phyloP scores from a whole-genome alignment of 2,113 vertebrate genomes.

The Brevimyrus niger region DNA sequence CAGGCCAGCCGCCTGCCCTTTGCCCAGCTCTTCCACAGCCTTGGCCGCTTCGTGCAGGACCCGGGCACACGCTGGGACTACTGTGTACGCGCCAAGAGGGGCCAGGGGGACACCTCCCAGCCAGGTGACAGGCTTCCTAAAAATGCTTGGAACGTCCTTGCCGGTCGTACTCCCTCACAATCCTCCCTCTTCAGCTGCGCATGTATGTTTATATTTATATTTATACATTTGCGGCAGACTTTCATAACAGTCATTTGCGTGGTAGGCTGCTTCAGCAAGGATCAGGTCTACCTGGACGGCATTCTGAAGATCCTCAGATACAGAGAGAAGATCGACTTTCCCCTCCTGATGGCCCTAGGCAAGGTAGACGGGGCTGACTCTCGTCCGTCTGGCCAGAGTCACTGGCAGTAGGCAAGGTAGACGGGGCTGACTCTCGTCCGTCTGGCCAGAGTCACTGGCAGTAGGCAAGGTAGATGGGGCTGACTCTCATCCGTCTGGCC shows the following conservation, averaged over 20 bases:
- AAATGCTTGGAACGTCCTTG: background rate
- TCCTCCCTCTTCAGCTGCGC: background rate
- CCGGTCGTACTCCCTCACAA: background rate
- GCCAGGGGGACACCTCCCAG: slow-evolving; percentile 76
- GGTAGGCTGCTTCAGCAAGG: slow-evolving; percentile 91
- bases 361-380: slow-evolving; percentile 63
- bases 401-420: slow-evolving; percentile 93
- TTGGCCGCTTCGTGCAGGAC: slow-evolving; percentile 79
- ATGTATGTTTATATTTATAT: background rate
- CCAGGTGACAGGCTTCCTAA: slow-evolving; percentile 60
- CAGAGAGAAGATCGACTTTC: slow-evolving; percentile 81
- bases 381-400: background rate
- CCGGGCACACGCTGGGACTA: slow-evolving; percentile 90
- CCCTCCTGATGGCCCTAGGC: slow-evolving; percentile 80
- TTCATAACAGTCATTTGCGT: background rate
- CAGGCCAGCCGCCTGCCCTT: slow-evolving; percentile 83
- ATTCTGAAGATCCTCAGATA: slow-evolving; percentile 80
- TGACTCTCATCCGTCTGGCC: background rate
- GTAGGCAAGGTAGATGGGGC: slow-evolving; percentile 76
- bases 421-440: background rate
- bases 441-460: slow-evolving; percentile 51
- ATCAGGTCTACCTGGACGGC: slow-evolving; percentile 90
- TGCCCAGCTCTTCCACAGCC: slow-evolving; percentile 70
- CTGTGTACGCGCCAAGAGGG: slow-evolving; percentile 89
- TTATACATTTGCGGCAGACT: background rate